Base-by-base conservation (phyloP, 1,140 invertebrate species). In the Drosophila grimshawi region DNA sequence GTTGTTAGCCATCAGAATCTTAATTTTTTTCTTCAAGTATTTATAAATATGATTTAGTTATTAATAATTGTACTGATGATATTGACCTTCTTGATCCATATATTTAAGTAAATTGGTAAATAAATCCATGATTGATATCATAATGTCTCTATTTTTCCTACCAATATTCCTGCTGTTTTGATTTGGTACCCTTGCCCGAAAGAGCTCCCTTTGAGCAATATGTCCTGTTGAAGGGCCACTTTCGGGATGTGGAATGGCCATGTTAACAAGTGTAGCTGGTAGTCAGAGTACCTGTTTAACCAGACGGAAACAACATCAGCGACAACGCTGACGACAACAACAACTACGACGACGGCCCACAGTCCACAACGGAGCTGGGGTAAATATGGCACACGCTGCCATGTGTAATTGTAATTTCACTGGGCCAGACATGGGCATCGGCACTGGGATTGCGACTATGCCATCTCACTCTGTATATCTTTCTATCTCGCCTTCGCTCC, bases 381-480 rank as follows among this genome's bases (percentile, higher is more conserved):
- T 66, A 88, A 89, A 88, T 88, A 88, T 88, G 85, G 80, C 83
- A 88, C 83, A 88, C 81, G 85, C 85, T 81, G 77, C 85, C 73
- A 80, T 88, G 62, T 76, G 62, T 83, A 88, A 88, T 88, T 86
- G 83, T 88, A 88, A 89, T 89, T 88, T 89, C 80, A 79, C 62
- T 86, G 66, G 68, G 68, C 62, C 60, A 71, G 67, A 81, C 79
- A 62, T 55, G 43, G 51, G 8, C 66, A 37, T 2, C 41, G 19
- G 49, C 51, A 70, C 45, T 57, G 45, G 29, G 7, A 65, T 48
- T 56, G 48, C 30, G 29, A 66, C 35, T 43, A 37, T 30, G 52
- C 32, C 49, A 46, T 30, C 46, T 19, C 51, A 35, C 3, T 11
- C 70, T 27, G 49, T 32, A 19, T 56, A 49, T n/a, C 11, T 45